A percentile compares a stretch with the other conserved stretches of the same genome.
phyloP scores from a whole-genome alignment of 2,797 vertebrate species.

The Hapalemur alaotrensis region DNA sequence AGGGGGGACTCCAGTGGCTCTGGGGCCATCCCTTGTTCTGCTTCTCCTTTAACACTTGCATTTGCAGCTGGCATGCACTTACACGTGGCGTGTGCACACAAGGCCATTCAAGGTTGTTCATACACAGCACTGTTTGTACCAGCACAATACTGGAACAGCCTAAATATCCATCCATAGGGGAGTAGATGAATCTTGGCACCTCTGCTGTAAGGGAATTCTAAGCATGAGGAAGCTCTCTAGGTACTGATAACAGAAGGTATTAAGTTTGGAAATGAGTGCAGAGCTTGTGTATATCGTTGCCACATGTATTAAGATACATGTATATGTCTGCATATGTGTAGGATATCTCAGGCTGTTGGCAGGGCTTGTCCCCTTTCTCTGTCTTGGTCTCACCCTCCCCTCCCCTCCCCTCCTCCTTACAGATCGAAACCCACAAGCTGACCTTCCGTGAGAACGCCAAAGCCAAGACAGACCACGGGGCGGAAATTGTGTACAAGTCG shows the following conservation, averaged over 20 bases:
- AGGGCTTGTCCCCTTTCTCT: fast-evolving
- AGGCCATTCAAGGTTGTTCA: not conserved
- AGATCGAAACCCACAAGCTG: slow-evolving; percentile 99
- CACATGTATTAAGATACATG: not conserved
- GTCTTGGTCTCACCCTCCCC: not conserved
- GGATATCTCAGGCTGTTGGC: not conserved
- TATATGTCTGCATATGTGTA: fast-evolving
- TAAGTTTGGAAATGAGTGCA: not conserved
- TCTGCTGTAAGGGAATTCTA: fast-evolving
- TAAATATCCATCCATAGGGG: not conserved
- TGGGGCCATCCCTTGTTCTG: not conserved
- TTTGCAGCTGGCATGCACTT: not conserved
- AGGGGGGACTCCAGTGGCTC: not conserved
- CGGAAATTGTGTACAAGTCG: slow-evolving; percentile 95
- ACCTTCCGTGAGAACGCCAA: slow-evolving; percentile 96
- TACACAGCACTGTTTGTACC: not conserved
- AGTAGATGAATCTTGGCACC: not conserved
- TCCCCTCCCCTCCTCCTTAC: slow-evolving; percentile 10
- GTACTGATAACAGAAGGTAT: not conserved
- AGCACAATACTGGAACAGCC: not conserved
- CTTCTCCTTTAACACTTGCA: not conserved
- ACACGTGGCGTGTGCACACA: not conserved
- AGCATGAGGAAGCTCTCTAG: not conserved
- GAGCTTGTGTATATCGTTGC: not conserved
- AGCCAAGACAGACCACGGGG: slow-evolving; percentile 98